These are phyloP conservation scores for Scrobipalpa atriplicella DNA, from an alignment of 2,888 invertebrate species.

Conservation along the genomic window DNA sequence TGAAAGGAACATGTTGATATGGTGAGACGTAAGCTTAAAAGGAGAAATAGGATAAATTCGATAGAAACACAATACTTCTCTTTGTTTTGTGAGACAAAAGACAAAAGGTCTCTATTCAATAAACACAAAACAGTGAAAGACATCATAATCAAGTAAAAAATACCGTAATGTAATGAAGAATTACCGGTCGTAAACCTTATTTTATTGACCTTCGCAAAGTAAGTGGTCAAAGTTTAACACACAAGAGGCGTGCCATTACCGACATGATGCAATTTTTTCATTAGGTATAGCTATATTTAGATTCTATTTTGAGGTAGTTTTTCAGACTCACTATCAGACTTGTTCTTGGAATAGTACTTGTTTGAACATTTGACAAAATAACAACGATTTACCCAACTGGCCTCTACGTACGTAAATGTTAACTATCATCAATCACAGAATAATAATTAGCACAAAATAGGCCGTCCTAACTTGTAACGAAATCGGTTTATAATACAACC, in stretches of 20 bases:
- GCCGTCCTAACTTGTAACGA: too few relatives aligned
- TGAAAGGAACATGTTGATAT: constrained; percentile 1
- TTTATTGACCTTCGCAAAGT: constrained; percentile 1
- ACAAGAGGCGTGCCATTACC: not conserved
- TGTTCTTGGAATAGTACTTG: too few relatives aligned
- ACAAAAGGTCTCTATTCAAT: not conserved
- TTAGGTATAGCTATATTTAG: too few relatives aligned
- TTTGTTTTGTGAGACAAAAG: not conserved
- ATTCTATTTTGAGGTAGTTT: too few relatives aligned
- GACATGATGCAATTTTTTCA: too few relatives aligned
- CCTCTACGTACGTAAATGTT: too few relatives aligned
- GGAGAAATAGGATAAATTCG: not conserved
- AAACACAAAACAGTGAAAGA: not conserved
- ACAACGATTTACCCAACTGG: too few relatives aligned
- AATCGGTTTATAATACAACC: too few relatives aligned
- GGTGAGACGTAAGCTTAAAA: not conserved
- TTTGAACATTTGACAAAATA: too few relatives aligned
- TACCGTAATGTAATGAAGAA: not conserved
- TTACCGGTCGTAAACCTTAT: not conserved
- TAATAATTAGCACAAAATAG: too few relatives aligned
- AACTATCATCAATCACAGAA: too few relatives aligned
- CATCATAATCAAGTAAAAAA: not conserved
- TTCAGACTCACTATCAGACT: too few relatives aligned
- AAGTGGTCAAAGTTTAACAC: not conserved
- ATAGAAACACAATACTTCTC: not conserved